Evolutionary conservation across 1,140 invertebrate genomes (phyloP), one percentile per base, ranked within the genome.

Genomic region (Bombus waltoni): DNA sequence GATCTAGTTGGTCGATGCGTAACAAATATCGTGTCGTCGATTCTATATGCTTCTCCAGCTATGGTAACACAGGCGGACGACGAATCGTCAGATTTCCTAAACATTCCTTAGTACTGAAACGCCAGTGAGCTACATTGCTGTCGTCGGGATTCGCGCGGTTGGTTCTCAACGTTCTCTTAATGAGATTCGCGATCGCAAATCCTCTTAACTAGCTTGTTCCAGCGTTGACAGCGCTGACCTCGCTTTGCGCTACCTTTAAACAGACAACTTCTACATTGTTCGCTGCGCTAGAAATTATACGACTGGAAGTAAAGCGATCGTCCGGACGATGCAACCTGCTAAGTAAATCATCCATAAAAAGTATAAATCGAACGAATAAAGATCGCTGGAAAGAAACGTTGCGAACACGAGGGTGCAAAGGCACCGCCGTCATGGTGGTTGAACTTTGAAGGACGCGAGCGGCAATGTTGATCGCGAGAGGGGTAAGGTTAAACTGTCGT

Each of bases 141-240:
- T 94, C 92, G 93, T 93, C 82, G 87, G 93, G 92, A 94, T 94
- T 94, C 93, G 87, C 92, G 91, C 88, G 91, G 83, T 92, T 92
- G 92, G 89, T 92, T 93, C 93, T 93, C 90, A 88, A 90, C 90
- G 89, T 92, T 91, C 90, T 84, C 88, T 89, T 95, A 95, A 95
- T 93, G 91, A 94, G 92, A 94, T 94, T 93, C 90, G 73, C 86
- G 76, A 78, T 81, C 72, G 72, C 72, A 91, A 95, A 95, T 92
- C 94, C 93, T 92, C 92, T 94, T 92, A 92, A 90, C 91, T 87
- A 87, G 81, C 91, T 88, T 85, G 88, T 88, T 85, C 85, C 87
- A 78, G 68, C 65, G 59, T 88, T 83, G 81, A 88, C 87, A 90
- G 87, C 88, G 88, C 85, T 91, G 93, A 94, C 93, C 93, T 94